Base-by-base conservation (phyloP, 2,797 vertebrate genomes). In the Rhinatrema bivittatum region DNA sequence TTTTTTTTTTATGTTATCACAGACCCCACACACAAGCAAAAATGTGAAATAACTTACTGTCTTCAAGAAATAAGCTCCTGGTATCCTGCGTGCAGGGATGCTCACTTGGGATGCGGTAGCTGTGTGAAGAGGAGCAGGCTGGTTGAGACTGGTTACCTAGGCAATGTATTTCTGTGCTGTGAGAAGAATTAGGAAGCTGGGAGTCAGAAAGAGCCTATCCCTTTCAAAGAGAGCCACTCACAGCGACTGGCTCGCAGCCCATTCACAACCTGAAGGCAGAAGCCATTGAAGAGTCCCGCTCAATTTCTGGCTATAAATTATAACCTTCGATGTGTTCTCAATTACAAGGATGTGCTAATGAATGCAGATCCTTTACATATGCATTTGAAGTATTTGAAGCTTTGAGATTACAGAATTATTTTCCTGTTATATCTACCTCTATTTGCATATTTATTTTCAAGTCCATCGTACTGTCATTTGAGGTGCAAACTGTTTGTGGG, bases 141-240 rank as follows among this genome's bases (percentile, higher is more conserved):
- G 47, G 47, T 22, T 22, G 34, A 46, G 46, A 35, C 39, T 34
- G 40, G 62, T 65, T 65, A 32, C 62, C 62, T 36, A 53, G 62
- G 62, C 42, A 62, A 65, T 43, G 50, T 35, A 24, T 50, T 41
- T 45, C 51, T 39, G 36, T 34, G 21, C 46, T 32, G 42, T 39
- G 29, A 16, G 20, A 22, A 27, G 36, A 27, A 20, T 12, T 12
- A 10, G 10, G 29, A 22, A 35, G 32, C 32, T 25, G 23, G 18
- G 28, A 7, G 28, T 29, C 25, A 24, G 22, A 16, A 22, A 22
- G 15, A 16, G 21, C 12, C 21, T 24, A 33, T 17, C 33, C 7
- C 33, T 25, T 36, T 36, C 28, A 39, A 14, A 19, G n/a, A 16
- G 15, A 8, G 25, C 36, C 16, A 21, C 11, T 35, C 23, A 22